phyloP scores from a whole-genome alignment of 2,113 vertebrate genomes.

The Hipposideros armiger region DNA sequence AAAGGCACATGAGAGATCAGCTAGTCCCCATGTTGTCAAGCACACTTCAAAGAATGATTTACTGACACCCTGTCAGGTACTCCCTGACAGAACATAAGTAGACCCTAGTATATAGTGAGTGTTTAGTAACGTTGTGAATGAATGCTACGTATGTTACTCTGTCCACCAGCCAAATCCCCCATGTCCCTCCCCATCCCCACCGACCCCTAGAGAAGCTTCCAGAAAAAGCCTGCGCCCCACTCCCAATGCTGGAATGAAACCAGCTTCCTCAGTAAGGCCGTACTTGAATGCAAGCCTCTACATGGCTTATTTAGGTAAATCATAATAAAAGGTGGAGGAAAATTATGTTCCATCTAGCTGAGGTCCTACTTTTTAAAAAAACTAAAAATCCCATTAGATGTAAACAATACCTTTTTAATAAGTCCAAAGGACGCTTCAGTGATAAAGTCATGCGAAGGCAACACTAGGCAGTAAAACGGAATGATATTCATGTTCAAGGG shows the following conservation, averaged over 20 bases:
- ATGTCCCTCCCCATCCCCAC: neutral
- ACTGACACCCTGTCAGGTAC: neutral
- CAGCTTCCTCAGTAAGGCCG: neutral
- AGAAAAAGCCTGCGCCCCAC: neutral
- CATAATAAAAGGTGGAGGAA: neutral
- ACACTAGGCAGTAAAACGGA: neutral
- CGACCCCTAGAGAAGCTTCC: neutral
- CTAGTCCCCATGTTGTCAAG: neutral
- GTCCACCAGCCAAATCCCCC: neutral
- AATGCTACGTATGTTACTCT: neutral
- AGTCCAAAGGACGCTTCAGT: neutral
- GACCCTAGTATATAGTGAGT: accelerated
- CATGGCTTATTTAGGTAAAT: neutral
- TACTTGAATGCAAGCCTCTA: neutral
- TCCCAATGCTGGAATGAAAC: neutral
- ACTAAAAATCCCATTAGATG: neutral
- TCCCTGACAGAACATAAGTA: neutral
- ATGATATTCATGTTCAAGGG: neutral
- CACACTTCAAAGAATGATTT: neutral
- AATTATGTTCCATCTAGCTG: neutral
- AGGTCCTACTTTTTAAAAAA: constrained; percentile 3
- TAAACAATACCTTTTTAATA: neutral
- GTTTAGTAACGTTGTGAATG: neutral
- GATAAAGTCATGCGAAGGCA: neutral
- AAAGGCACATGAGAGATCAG: neutral